Evolutionary conservation across 2,888 invertebrate species (phyloP).

Genomic region (Julus scanicus): DNA sequence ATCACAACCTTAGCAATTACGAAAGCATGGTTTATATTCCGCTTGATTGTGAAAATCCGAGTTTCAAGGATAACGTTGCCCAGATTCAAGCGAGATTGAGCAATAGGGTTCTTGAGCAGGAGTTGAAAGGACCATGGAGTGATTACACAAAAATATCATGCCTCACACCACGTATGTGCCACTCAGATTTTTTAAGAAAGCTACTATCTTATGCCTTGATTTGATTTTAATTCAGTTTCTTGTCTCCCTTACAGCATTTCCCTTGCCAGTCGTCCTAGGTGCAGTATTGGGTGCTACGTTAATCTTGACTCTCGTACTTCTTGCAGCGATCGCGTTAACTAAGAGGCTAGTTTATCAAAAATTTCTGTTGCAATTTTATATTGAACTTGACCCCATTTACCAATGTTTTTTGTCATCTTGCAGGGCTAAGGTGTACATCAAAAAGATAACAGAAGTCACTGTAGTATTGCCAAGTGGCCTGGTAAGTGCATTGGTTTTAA

Average conservation of each 20-base stretch:
- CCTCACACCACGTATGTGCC: not conserved
- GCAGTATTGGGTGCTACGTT: not conserved
- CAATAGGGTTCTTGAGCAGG: not conserved
- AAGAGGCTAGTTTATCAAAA: constrained; percentile 25
- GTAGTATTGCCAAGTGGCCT: constrained; percentile 77
- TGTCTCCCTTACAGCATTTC: not conserved
- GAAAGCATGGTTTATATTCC: constrained; percentile 49
- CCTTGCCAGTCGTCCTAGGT: not conserved
- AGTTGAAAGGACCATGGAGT: constrained; percentile 52
- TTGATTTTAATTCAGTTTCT: not conserved
- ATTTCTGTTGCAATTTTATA: not conserved
- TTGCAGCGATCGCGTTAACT: constrained; percentile 3
- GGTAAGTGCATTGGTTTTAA: constrained; percentile 61
- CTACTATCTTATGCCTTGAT: not conserved
- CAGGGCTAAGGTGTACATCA: constrained; percentile 73
- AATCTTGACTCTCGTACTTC: not conserved
- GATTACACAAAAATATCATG: constrained; percentile 51
- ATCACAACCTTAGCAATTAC: not conserved
- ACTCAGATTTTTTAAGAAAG: not conserved
- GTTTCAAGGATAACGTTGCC: not conserved
- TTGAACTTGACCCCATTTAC: not conserved
- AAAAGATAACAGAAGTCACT: constrained; percentile 76
- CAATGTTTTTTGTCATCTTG: constrained; percentile 61
- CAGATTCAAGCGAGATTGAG: not conserved
- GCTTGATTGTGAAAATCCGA: constrained; percentile 31